Conservation (phyloP, 2,113 vertebrate genomes). For the Sapajus apella region DNA sequence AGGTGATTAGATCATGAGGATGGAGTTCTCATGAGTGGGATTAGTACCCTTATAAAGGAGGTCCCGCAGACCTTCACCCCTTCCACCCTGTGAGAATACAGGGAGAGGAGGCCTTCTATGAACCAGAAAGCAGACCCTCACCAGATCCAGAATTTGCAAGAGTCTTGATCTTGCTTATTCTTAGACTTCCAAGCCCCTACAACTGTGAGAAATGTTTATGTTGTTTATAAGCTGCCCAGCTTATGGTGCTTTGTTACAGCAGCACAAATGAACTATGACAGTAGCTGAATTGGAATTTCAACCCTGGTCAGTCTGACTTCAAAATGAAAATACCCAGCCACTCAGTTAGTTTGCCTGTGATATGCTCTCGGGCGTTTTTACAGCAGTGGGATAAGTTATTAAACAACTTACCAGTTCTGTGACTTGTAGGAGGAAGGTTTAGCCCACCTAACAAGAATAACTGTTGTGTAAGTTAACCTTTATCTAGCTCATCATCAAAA, state of each 20-base stretch:
- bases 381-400: fast-evolving
- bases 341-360: too few species aligned
- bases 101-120: background rate
- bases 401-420: background rate
- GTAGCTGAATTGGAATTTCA: background rate
- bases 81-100: background rate
- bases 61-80: background rate
- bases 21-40: background rate
- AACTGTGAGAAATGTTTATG: background rate
- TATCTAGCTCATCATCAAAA: background rate
- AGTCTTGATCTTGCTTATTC: background rate
- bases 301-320: background rate
- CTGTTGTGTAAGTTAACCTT: background rate
- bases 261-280: background rate
- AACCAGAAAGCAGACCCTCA: background rate
- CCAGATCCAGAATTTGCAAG: background rate
- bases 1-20: too few species aligned
- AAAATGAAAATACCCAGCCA: fast-evolving
- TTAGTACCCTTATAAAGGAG: background rate
- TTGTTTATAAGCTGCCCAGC: background rate
- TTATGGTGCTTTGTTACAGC: background rate
- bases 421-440: background rate
- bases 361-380: fast-evolving
- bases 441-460: background rate
- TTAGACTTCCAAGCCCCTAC: background rate